Evolutionary conservation across 2,113 vertebrate genomes (phyloP).

Genomic region (Mobula hypostoma): DNA sequence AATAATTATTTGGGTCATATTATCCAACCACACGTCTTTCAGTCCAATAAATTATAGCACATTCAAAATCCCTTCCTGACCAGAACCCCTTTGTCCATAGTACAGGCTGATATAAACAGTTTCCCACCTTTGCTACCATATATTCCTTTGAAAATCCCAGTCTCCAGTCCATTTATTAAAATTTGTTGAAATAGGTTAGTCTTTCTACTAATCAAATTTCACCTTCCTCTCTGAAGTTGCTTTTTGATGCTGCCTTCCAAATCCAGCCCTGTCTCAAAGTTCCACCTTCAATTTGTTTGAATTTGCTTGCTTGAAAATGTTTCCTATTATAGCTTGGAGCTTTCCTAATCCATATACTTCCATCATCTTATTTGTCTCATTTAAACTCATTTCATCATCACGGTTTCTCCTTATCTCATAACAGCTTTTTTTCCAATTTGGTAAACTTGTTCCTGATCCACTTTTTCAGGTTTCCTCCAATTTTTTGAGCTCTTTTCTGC

Average conservation of each 20-base stretch:
- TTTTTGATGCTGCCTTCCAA: not conserved
- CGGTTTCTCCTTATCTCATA: not conserved
- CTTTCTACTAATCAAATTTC: not conserved
- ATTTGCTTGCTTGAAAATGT: not conserved
- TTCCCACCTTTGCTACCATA: not conserved
- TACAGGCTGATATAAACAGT: not conserved
- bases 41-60: too few species aligned
- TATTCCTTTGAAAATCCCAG: not conserved
- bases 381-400: not conserved
- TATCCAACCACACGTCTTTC: too few species aligned
- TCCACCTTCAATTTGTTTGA: not conserved
- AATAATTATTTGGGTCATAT: not conserved
- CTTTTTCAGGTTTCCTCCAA: not conserved
- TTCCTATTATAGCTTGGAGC: not conserved
- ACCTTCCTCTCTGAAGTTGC: not conserved
- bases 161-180: not conserved
- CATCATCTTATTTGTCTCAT: not conserved
- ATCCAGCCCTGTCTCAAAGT: not conserved
- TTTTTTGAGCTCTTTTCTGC: not conserved
- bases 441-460: not conserved
- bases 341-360: not conserved
- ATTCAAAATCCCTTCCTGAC: not conserved
- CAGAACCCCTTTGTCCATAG: not conserved
- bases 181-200: not conserved
- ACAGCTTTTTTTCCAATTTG: not conserved